Evolutionary conservation across 2,113 vertebrate genomes (phyloP).

Genomic region (Apus apus): DNA sequence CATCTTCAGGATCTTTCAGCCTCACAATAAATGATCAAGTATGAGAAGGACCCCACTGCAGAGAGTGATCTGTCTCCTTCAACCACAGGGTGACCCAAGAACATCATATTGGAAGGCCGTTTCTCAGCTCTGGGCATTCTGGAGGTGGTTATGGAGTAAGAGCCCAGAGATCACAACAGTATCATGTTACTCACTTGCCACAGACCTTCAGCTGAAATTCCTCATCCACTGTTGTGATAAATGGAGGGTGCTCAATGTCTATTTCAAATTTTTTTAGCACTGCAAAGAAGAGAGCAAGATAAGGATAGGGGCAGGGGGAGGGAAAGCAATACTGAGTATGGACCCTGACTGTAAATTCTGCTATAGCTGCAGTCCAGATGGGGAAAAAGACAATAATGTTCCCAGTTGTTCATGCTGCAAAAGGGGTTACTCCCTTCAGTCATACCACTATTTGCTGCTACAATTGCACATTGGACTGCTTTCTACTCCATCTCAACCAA

Average conservation of each 20-base stretch:
- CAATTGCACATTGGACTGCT: background rate
- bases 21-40: background rate
- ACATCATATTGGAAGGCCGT: background rate
- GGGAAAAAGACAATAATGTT: background rate
- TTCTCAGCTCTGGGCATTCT: background rate
- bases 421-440: background rate
- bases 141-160: background rate
- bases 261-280: constrained; percentile 31
- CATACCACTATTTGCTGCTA: background rate
- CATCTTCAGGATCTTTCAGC: background rate
- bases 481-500: background rate
- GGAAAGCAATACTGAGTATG: background rate
- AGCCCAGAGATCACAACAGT: background rate
- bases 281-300: background rate
- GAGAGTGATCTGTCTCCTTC: background rate
- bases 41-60: background rate
- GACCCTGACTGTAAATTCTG: background rate
- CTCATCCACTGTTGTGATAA: background rate
- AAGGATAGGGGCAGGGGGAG: background rate
- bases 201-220: constrained; percentile 21
- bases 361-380: background rate
- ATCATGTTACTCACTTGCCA: constrained; percentile 27
- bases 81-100: background rate
- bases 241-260: background rate
- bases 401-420: background rate